phyloP scores from a whole-genome alignment of 2,888 invertebrate genomes.

The Tetragnatha montana region DNA sequence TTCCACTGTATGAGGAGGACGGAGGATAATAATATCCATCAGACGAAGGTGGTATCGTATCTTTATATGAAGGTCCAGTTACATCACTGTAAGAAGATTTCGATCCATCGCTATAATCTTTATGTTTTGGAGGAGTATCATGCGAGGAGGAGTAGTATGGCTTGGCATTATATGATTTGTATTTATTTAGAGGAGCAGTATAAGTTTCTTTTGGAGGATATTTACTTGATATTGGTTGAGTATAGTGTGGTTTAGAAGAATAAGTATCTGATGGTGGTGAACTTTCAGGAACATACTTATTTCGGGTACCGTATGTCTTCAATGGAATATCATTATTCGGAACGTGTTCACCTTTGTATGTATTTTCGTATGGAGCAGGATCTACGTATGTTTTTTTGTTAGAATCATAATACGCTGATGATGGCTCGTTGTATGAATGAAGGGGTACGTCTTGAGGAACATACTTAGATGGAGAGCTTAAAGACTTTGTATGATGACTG shows the following conservation, averaged over 20 bases:
- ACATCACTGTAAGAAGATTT: constrained; percentile 1
- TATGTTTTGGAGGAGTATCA: constrained; percentile 2
- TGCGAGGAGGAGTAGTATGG: background rate
- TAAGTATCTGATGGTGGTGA: background rate
- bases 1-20: background rate
- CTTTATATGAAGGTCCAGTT: constrained; percentile 4
- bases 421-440: constrained; percentile 14
- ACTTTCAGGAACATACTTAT: background rate
- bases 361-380: background rate
- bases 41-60: background rate
- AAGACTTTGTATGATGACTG: background rate
- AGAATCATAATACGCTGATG: background rate
- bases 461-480: background rate
- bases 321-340: background rate
- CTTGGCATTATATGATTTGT: background rate
- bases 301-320: constrained; percentile 19
- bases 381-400: background rate
- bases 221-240: background rate
- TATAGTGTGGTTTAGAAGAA: constrained; percentile 10
- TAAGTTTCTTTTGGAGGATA: constrained; percentile 16
- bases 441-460: background rate
- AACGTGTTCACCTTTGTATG: background rate
- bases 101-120: background rate
- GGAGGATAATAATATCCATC: background rate
- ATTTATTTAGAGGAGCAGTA: background rate